Base-by-base conservation (phyloP, 2,888 invertebrate species). In the Pachydiplax longipennis region DNA sequence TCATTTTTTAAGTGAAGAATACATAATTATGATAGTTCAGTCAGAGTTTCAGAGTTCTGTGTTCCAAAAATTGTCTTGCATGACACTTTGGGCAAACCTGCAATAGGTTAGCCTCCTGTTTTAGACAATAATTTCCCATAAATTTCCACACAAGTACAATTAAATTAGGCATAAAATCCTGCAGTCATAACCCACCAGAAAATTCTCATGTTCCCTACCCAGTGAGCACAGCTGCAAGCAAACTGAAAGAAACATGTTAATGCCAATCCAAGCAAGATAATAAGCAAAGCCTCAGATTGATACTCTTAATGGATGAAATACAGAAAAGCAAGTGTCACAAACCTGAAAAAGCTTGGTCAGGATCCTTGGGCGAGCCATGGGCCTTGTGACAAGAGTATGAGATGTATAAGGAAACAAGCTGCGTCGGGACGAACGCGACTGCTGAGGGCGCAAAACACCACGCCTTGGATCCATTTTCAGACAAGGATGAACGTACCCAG, bases 321-420 rank as follows among this genome's bases (percentile, higher is more conserved):
- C n/a, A 91, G 90, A 81, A 65, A 31, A 31, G 61, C 61, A 61
- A 61, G 22, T 22, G 31, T 31, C 37, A 87, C 87, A 87, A 91
- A 93, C 93, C 92, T 92, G 92, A 81, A 93, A 92, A 80, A 92
- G 91, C 92, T 92, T 93, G 87, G 92, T 93, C 90, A 93, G 92
- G 90, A 92, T 91, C 44, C 93, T 91, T 81, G 93, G 92, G 80
- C 93, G 91, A 44, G 91, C 87, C 31, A 91, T 81, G 13, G 92
- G 92, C 83, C 92, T 90, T 22, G 91, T 40, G 44, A 91, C 91
- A 61, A 91, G 87, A 22, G 91, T 90, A 81, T 91, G 92, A n/a
- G 91, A 87, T 87, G 87, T 48, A 61, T 87, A 87, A 87, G 87
- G 87, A n/a, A 87, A 87, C 87, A 87, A 87, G 87, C 87, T 87